These are phyloP conservation scores for Martes martes DNA, from an alignment of 2,113 vertebrate species.

Conservation along the genomic window DNA sequence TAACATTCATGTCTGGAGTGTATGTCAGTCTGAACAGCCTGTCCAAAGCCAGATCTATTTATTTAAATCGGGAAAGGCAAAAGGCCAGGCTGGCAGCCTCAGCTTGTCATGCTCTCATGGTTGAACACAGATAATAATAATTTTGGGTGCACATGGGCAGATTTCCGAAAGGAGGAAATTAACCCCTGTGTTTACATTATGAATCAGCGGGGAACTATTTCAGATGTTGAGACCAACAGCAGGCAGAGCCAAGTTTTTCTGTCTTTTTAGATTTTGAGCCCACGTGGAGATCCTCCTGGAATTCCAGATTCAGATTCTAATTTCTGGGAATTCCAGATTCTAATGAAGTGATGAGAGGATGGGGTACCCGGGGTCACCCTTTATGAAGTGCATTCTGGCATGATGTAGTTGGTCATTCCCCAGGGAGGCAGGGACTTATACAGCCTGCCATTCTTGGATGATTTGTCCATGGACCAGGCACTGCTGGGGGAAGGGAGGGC, in stretches of 20 bases:
- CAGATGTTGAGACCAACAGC: neutral
- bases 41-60: slow-evolving; percentile 34
- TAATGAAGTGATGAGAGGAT: neutral
- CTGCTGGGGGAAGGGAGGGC: rapidly evolving
- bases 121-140: slow-evolving; percentile 45
- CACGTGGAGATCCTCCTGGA: neutral
- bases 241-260: neutral
- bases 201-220: slow-evolving; percentile 42
- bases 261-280: neutral
- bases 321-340: slow-evolving; percentile 24
- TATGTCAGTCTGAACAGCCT: slow-evolving; percentile 25
- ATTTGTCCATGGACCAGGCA: neutral
- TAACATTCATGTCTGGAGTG: slow-evolving; percentile 56
- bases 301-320: slow-evolving; percentile 28
- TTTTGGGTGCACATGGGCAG: neutral
- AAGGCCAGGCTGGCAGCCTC: slow-evolving; percentile 11
- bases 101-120: neutral
- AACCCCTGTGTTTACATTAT: neutral
- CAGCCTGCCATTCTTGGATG: neutral
- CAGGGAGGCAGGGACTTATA: neutral
- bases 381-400: neutral
- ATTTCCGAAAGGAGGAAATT: slow-evolving; percentile 50
- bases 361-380: neutral
- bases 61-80: slow-evolving; percentile 44
- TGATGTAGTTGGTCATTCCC: neutral